Evolutionary conservation across 2,797 vertebrate species (phyloP).

Genomic region (Scyliorhinus canicula): DNA sequence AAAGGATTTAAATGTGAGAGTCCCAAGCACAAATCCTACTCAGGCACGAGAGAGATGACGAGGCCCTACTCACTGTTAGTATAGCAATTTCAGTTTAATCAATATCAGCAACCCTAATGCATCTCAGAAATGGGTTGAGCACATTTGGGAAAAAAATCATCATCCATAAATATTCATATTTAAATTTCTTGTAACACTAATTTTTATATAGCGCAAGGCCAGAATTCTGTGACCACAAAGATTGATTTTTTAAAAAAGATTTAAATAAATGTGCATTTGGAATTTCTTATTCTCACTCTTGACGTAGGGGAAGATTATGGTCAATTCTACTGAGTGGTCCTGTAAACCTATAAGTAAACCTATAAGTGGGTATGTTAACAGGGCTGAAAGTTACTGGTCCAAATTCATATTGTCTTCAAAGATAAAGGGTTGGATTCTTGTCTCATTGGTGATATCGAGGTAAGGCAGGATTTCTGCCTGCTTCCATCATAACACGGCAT

Average conservation of each 20-base stretch:
- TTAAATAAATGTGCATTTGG: not conserved
- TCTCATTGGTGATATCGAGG: too few relatives aligned
- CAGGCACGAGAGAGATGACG: not conserved
- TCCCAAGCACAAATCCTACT: constrained; percentile 1
- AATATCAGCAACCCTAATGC: not conserved
- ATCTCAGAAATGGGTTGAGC: not conserved
- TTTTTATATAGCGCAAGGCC: not conserved
- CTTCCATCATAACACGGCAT: not conserved
- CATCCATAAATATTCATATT: not conserved
- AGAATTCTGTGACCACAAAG: not conserved
- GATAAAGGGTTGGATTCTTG: not conserved
- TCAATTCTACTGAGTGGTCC: not conserved
- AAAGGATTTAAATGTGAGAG: not conserved
- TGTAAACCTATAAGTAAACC: not conserved
- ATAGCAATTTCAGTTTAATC: not conserved
- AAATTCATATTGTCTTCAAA: not conserved
- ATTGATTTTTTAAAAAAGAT: not conserved
- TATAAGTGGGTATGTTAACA: not conserved
- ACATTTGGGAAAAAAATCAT: not conserved
- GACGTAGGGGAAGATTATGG: not conserved
- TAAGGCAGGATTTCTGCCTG: not conserved
- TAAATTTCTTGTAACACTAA: not conserved
- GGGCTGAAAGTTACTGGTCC: not conserved
- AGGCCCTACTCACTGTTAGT: not conserved
- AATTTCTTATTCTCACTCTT: not conserved